Base-by-base conservation (phyloP, 2,797 vertebrate genomes). In the Sebastes itinus region DNA sequence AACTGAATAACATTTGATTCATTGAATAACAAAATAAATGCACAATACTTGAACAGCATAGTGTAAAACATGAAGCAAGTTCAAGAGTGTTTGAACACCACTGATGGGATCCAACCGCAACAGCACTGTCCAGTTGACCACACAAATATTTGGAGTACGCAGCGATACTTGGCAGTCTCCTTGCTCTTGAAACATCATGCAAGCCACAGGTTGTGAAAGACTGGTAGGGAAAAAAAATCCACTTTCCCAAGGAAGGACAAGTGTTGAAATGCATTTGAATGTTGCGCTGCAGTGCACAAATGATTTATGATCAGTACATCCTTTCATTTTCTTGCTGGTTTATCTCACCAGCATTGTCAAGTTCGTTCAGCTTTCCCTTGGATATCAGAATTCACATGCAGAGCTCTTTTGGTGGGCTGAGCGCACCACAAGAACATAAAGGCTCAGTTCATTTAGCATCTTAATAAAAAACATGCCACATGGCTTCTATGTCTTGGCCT, bases 81-180 rank as follows among this genome's bases (percentile, higher is more conserved):
- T 90, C 72, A 87, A 91, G 87, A 88, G 82, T 92, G 86, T 92
- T 93, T 93, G 82, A 94, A 88, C 86, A 88, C 91, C 78, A 87
- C 81, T 92, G 87, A 93, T 87, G 83, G 74, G 92, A 89, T 94
- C 80, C 78, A 79, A 93, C 90, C 87, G 83, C 90, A 93, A 91
- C 88, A 92, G 89, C 87, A 86, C 90, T 92, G 88, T 94, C 92
- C 93, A 95, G 88, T 90, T 93, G 90, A 95, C 90, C 92, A 88
- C 90, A 92, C 91, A 95, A 94, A 95, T 95, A 95, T 95, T 95
- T 95, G 89, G 90, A 94, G 88, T 91, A 89, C 87, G 80, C 90
- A 86, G 87, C 77, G 89, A 92, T 94, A 93, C 90, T 95, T 94
- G 92, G 93, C 93, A 92, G 93, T 62, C 81, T 81, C 73, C 67